phyloP scores from a whole-genome alignment of 2,888 invertebrate genomes.

The Pantelozetes paolii region DNA sequence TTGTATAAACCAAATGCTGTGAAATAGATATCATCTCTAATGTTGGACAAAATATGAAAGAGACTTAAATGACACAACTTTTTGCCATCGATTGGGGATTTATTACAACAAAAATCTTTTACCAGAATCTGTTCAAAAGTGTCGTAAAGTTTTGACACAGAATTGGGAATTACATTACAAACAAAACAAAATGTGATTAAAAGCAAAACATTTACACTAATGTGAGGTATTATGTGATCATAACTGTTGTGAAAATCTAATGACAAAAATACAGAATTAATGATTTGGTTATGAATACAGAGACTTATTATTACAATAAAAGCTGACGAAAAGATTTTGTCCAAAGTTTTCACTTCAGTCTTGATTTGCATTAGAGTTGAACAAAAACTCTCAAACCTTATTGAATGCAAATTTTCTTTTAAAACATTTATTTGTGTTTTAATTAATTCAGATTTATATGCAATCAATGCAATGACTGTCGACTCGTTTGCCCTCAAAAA shows the following conservation, averaged over 20 bases:
- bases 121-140: background rate
- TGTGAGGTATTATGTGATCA: background rate
- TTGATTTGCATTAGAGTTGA: background rate
- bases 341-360: background rate
- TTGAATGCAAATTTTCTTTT: background rate
- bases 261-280: background rate
- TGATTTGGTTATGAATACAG: background rate
- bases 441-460: background rate
- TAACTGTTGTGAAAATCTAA: background rate
- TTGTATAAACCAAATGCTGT: slow-evolving; percentile 11
- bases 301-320: background rate
- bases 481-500: background rate
- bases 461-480: background rate
- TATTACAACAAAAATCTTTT: background rate
- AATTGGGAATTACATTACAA: slow-evolving; percentile 5
- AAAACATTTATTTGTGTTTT: background rate
- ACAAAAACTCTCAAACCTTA: background rate
- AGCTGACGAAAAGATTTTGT: background rate
- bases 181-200: background rate
- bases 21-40: background rate
- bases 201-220: background rate
- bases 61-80: background rate
- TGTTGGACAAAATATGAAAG: background rate
- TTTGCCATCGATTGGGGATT: background rate
- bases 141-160: background rate